A percentile compares a stretch with the other conserved stretches of the same genome.
These are phyloP conservation scores for Cancer borealis DNA, from an alignment of 2,888 invertebrate species.

Conservation along the genomic window DNA sequence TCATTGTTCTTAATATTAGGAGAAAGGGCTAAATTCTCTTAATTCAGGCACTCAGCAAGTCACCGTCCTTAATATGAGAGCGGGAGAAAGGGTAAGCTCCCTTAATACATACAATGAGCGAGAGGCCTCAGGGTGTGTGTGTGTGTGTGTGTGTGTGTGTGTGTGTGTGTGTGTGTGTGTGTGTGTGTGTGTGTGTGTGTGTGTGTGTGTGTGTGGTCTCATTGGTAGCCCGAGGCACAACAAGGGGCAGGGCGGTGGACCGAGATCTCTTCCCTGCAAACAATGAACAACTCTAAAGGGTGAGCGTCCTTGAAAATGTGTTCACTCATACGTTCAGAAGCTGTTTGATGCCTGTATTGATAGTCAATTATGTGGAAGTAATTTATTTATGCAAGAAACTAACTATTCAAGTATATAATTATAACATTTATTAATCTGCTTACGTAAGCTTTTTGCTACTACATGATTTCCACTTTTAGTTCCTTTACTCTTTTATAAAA, in stretches of 20 bases:
- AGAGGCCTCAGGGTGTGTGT: neutral
- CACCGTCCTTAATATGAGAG: conserved; percentile 26
- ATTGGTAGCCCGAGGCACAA: neutral
- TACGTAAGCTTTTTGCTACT: no score
- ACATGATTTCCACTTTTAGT: no score
- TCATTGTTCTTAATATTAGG: neutral
- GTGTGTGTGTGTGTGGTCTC: neutral
- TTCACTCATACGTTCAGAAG: neutral
- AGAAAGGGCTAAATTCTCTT: neutral
- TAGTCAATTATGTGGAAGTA: no score
- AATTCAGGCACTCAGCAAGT: conserved; percentile 14
- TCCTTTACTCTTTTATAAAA: no score
- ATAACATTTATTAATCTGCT: no score
- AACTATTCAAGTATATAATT: no score
- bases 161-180: conserved; percentile 40
- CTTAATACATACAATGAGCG: conserved; percentile 14
- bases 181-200: conserved; percentile 3
- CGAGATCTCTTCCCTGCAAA: neutral
- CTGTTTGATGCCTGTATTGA: neutral
- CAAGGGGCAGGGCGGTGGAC: neutral
- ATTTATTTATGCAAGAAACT: no score
- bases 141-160: conserved; percentile 8
- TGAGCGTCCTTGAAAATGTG: neutral
- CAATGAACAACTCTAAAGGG: neutral
- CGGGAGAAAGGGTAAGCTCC: neutral